Percentiles rank a stretch among this genome's conserved stretches.
Evolutionary conservation across 2,113 vertebrate species (phyloP).

Genomic region (Lagopus muta): DNA sequence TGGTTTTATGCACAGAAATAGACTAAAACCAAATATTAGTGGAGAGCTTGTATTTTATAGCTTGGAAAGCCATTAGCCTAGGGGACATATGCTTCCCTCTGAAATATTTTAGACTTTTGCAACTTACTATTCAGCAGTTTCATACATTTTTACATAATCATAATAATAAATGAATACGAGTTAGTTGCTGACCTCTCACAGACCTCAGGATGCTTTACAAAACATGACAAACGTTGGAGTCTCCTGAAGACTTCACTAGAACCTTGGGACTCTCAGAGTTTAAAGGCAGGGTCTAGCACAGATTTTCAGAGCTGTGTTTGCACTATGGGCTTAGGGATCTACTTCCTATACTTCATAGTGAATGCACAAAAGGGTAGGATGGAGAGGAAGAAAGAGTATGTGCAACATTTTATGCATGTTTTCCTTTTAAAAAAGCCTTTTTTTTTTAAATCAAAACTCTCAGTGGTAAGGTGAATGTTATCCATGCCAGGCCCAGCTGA

Average conservation of each 20-base stretch:
- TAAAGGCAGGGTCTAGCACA: background rate
- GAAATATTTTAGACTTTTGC: background rate
- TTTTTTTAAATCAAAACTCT: background rate
- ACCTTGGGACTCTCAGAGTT: background rate
- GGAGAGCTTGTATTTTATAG: background rate
- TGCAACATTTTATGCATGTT: background rate
- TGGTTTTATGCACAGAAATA: background rate
- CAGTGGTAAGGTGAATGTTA: background rate
- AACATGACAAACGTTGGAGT: fast-evolving
- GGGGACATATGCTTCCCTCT: background rate
- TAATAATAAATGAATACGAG: background rate
- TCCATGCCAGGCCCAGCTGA: background rate
- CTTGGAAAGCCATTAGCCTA: background rate
- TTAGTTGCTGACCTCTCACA: background rate
- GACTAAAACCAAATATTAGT: background rate
- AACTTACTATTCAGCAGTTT: background rate
- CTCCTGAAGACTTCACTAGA: background rate
- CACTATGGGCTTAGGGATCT: background rate
- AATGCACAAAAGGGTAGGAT: background rate
- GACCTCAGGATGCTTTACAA: background rate
- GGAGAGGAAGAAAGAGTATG: background rate
- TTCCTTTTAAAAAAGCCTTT: background rate
- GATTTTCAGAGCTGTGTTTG: background rate
- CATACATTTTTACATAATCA: background rate
- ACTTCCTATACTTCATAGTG: background rate